These are phyloP conservation scores for Dryocosmus kuriphilus DNA, from an alignment of 2,888 invertebrate species.

Conservation along the genomic window DNA sequence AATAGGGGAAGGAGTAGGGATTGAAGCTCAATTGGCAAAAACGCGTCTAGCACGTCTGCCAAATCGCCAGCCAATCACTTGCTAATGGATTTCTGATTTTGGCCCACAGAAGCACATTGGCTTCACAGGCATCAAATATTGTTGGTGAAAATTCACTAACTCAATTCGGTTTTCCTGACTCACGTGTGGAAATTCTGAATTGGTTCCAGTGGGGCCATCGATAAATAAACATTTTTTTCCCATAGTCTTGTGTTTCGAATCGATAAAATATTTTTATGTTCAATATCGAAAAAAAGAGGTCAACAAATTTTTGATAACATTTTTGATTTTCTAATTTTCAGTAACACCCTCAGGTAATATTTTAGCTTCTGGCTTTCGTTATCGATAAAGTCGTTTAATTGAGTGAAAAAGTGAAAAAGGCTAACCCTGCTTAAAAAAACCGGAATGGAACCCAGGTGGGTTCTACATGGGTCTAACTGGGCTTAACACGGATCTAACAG, in stretches of 20 bases:
- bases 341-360: not conserved
- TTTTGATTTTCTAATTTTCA: not conserved
- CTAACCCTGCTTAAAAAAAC: no score
- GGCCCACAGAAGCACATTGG: constrained; percentile 5
- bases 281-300: not conserved
- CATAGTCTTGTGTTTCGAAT: no score
- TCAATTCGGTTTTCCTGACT: constrained; percentile 29
- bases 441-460: no score
- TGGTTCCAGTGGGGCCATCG: no score
- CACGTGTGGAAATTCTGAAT: no score
- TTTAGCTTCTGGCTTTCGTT: not conserved
- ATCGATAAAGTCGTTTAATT: constrained; percentile 12
- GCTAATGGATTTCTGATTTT: constrained; percentile 38
- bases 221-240: no score
- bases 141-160: constrained; percentile 16
- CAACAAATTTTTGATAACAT: no score
- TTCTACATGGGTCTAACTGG: no score
- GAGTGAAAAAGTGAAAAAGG: constrained; percentile 18
- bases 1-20: not conserved
- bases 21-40: constrained; percentile 40
- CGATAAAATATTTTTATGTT: not conserved
- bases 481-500: no score
- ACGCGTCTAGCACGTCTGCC: constrained; percentile 32
- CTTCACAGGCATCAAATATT: not conserved
- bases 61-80: constrained; percentile 37